Conservation (phyloP, 2,113 vertebrate species). For the Chloropsis cyanopogon region DNA sequence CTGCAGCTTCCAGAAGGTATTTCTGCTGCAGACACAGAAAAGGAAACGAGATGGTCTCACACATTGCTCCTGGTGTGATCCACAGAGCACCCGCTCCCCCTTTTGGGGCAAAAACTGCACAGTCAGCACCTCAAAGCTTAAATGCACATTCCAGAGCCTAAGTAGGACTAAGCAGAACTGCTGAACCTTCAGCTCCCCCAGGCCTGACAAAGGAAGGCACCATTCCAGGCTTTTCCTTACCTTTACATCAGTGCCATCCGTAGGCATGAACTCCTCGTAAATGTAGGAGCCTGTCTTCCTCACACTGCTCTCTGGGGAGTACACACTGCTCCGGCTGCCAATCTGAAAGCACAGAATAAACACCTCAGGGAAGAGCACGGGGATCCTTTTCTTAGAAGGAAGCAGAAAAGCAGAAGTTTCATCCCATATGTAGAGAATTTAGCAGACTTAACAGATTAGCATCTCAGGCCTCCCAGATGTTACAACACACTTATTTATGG, state of each 20-base stretch:
- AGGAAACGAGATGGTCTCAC: not conserved
- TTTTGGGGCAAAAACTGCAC: not conserved
- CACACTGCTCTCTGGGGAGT: constrained; percentile 96
- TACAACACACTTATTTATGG: not conserved
- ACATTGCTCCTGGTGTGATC: not conserved
- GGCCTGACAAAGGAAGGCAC: not conserved
- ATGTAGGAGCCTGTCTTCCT: constrained; percentile 98
- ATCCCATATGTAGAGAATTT: not conserved
- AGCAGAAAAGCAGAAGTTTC: not conserved
- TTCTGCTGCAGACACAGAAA: not conserved
- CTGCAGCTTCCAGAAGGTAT: not conserved
- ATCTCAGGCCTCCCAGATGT: not conserved
- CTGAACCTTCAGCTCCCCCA: not conserved
- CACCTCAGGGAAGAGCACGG: not conserved
- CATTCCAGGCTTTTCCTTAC: constrained; percentile 60
- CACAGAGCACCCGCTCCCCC: accelerated
- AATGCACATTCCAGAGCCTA: not conserved
- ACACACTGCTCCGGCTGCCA: constrained; percentile 96
- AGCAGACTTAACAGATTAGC: accelerated
- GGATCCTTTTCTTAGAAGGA: not conserved
- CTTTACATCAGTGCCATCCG: constrained; percentile 98
- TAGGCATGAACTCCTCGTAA: constrained; percentile 99
- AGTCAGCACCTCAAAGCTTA: not conserved
- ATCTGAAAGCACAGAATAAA: constrained; percentile 78
- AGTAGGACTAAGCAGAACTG: not conserved